Evolutionary conservation across 2,113 vertebrate genomes (phyloP), one percentile per base, ranked within the genome.

Genomic region (Acinonyx jubatus): DNA sequence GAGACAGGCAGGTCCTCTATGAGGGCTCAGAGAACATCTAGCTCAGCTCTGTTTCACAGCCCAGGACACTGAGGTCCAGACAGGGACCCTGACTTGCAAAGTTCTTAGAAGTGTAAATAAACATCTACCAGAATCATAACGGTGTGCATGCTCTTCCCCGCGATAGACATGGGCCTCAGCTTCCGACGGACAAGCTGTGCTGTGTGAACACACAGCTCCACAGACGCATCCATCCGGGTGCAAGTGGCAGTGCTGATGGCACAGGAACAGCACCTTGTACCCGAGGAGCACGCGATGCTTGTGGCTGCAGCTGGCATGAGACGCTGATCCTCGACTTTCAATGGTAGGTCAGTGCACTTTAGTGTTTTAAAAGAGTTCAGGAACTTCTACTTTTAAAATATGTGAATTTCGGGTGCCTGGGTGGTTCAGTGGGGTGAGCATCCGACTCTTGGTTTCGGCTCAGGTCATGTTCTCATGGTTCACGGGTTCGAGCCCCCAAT

Each of bases 251-350:
- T 4, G 3, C 1, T 6, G 14, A 21, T 13, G 78, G 8, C 3
- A 0, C 1, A 4, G 27, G 45, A 36, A 50, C 19, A n/a, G 36
- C 0, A 11, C 4, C 0, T 4, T 5, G 61, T 25, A 50, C 74
- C 33, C 36, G 0, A 0, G 15, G 41, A 38, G 69, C 7, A 31
- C 16, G 15, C 27, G 15, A 4, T 38, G 65, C 66, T 36, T 55
- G 45, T 74, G 13, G 12, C 1, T 13, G 23, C 31, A 69, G 63
- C 13, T 36, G 45, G 52, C 63, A 13, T 0, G 14, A 74, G 79
- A 52, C 16, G 16, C 33, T 0, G 1, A 29, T 15, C 36, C 29
- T 73, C 3, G 6, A 7, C 18, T 55, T 73, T 71, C 45, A 79
- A 65, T 18, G 38, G 38, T 25, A 27, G 13, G 41, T 11, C 3